A percentile compares a stretch with the other conserved stretches of the same genome.
Evolutionary conservation across 1,140 invertebrate genomes (phyloP).

Genomic region (Pogonomyrmex californicus): DNA sequence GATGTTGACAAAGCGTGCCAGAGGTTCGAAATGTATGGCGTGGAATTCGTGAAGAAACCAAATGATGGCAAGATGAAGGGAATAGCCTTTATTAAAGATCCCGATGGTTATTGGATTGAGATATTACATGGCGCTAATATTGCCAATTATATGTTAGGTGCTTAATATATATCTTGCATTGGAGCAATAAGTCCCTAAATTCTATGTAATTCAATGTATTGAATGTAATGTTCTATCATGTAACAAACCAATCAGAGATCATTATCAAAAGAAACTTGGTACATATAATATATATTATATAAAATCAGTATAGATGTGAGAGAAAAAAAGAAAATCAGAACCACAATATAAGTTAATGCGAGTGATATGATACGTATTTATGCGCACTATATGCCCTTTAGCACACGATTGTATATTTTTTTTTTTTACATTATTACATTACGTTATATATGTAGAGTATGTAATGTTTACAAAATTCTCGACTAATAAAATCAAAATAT

Average conservation of each 20-base stretch:
- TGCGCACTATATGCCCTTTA: conserved; percentile 71
- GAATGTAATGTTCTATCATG: conserved; percentile 49
- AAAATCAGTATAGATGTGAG: conserved; percentile 22
- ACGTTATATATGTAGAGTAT: conserved; percentile 74
- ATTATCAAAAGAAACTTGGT: conserved; percentile 47
- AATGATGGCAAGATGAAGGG: conserved; percentile 97
- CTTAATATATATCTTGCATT: conserved; percentile 66
- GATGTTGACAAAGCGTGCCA: conserved; percentile 95
- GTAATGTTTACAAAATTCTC: conserved; percentile 68
- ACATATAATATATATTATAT: conserved; percentile 12
- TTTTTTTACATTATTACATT: conserved; percentile 68
- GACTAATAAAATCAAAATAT: conserved; percentile 79
- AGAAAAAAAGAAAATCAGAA: background rate
- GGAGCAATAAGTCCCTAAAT: conserved; percentile 52
- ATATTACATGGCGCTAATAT: conserved; percentile 92
- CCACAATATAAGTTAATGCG: conserved; percentile 49
- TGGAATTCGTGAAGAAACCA: conserved; percentile 96
- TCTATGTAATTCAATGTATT: conserved; percentile 37
- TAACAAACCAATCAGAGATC: conserved; percentile 41
- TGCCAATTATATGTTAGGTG: conserved; percentile 76
- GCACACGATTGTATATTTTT: conserved; percentile 71
- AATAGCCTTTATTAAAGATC: conserved; percentile 97
- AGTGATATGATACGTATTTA: conserved; percentile 71
- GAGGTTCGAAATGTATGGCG: conserved; percentile 94
- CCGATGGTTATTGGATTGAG: conserved; percentile 99